Evolutionary conservation across 2,888 invertebrate species (phyloP).

Genomic region (Ormyrus rosae): DNA sequence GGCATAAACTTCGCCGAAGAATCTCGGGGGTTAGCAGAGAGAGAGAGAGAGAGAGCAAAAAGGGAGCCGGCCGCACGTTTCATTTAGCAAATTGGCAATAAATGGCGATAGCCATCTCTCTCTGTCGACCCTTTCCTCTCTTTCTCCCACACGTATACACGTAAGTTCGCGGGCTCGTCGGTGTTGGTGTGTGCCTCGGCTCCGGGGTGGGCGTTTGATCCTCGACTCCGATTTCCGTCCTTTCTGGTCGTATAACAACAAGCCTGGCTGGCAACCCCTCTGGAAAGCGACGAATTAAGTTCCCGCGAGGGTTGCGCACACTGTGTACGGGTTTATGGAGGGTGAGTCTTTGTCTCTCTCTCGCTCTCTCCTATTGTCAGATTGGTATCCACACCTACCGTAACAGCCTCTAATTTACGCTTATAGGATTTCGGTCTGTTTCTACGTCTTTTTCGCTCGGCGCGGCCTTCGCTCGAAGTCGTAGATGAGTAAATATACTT

Average conservation of each 20-base stretch:
- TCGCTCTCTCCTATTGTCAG: conserved; percentile 67
- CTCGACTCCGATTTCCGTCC: conserved; percentile 50
- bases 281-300: conserved; percentile 70
- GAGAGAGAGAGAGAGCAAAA: not conserved
- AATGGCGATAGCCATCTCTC: conserved; percentile 72
- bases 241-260: conserved; percentile 35
- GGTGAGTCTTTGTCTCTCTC: not conserved
- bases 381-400: conserved; percentile 70
- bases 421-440: conserved; percentile 46
- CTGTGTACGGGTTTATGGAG: conserved; percentile 66
- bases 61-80: conserved; percentile 62
- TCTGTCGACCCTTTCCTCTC: not conserved
- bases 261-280: conserved; percentile 1
- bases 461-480: conserved; percentile 27
- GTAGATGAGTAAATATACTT: conserved; percentile 40
- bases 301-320: conserved; percentile 60
- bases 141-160: too few species aligned
- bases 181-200: not conserved
- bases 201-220: conserved; percentile 42
- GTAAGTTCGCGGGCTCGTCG: too few species aligned
- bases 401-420: conserved; percentile 59
- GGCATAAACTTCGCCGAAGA: too few species aligned
- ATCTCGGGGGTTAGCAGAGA: not conserved
- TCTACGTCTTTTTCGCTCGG: conserved; percentile 1
- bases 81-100: conserved; percentile 76